Percentiles rank a stretch among this genome's conserved stretches.
Evolutionary conservation across 2,113 vertebrate genomes (phyloP).

Genomic region (Serilophus lunatus): DNA sequence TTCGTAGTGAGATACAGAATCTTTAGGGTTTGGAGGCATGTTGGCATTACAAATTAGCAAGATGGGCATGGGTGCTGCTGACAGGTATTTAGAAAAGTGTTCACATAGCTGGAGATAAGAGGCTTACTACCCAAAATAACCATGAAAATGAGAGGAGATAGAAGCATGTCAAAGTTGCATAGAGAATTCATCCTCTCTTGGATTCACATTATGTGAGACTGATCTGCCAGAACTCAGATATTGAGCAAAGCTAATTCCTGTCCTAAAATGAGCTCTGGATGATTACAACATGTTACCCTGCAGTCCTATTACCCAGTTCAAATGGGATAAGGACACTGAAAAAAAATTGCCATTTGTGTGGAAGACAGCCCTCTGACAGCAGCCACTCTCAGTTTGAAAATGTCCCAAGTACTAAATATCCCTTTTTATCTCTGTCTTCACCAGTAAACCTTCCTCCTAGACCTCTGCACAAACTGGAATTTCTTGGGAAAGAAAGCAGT

Average conservation of each 20-base stretch:
- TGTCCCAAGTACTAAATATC: not conserved
- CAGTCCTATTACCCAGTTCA: not conserved
- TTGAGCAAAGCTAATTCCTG: not conserved
- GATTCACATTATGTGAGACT: not conserved
- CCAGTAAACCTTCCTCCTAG: not conserved
- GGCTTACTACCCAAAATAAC: conserved; percentile 2
- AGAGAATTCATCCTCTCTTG: not conserved
- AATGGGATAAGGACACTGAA: not conserved
- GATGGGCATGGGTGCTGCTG: conserved; percentile 1
- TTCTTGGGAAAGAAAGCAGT: not conserved
- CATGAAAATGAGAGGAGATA: conserved; percentile 4
- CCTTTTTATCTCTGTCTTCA: not conserved
- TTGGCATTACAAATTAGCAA: conserved; percentile 31
- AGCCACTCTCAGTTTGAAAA: not conserved
- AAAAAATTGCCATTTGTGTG: not conserved
- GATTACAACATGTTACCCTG: not conserved
- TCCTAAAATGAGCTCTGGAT: not conserved
- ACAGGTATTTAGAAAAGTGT: conserved; percentile 47
- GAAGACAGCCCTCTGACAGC: not conserved
- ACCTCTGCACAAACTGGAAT: not conserved
- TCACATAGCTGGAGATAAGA: conserved; percentile 28
- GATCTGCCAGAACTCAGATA: not conserved
- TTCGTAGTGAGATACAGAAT: not conserved
- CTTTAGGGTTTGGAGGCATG: not conserved
- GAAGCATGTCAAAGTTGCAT: not conserved